phyloP scores from a whole-genome alignment of 2,888 invertebrate genomes.

The Diarsia dahlii region DNA sequence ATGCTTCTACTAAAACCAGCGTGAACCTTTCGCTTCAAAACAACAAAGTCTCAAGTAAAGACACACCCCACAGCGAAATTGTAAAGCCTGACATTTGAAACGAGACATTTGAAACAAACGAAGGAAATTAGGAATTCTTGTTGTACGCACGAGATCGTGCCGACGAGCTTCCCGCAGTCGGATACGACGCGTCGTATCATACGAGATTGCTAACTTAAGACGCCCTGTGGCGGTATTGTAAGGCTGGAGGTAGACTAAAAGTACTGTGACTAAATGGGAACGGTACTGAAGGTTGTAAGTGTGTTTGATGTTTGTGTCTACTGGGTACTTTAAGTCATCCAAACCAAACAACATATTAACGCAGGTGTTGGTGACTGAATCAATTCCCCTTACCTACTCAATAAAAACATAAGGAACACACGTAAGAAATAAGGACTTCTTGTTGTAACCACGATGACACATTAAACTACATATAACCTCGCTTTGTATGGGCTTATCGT shows the following conservation, averaged over 20 bases:
- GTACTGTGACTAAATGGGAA: conserved; percentile 8
- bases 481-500: too few species aligned
- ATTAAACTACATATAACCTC: too few species aligned
- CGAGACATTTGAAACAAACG: conserved; percentile 24
- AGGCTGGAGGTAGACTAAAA: conserved; percentile 4
- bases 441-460: too few species aligned
- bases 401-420: too few species aligned
- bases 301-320: background rate
- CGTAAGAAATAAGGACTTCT: too few species aligned
- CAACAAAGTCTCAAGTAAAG: conserved; percentile 9
- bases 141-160: conserved; percentile 5
- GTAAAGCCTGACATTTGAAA: conserved; percentile 47
- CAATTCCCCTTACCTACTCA: too few species aligned
- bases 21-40: conserved; percentile 7
- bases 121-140: conserved; percentile 37
- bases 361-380: too few species aligned
- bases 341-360: too few species aligned
- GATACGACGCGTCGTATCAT: conserved; percentile 46
- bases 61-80: conserved; percentile 44
- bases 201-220: conserved; percentile 62
- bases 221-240: conserved; percentile 49
- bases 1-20: conserved; percentile 16
- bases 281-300: background rate
- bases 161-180: conserved; percentile 16
- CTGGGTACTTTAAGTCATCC: too few species aligned